These are phyloP conservation scores for Pontoporia blainvillei DNA, from an alignment of 2,113 vertebrate genomes.

Conservation along the genomic window DNA sequence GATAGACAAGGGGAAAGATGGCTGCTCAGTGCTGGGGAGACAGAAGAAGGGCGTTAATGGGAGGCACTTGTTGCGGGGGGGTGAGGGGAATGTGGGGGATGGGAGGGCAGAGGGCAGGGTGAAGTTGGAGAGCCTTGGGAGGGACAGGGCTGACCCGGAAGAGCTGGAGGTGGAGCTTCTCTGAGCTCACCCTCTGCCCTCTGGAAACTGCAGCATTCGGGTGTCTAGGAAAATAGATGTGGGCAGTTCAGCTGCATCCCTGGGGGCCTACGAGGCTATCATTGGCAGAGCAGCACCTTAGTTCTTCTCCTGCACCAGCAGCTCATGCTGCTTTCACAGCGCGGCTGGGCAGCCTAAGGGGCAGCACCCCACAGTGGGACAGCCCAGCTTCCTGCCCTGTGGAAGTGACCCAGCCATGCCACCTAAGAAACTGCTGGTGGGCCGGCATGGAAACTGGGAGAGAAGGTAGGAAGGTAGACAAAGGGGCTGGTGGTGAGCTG, in stretches of 20 bases:
- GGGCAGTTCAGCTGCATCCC: neutral
- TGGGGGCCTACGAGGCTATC: neutral
- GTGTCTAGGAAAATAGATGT: conserved; percentile 10
- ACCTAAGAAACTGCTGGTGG: neutral
- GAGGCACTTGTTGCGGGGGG: neutral
- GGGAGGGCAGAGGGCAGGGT: neutral
- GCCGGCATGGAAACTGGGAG: neutral
- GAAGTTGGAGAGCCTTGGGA: neutral
- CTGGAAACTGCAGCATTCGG: neutral
- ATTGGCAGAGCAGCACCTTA: neutral
- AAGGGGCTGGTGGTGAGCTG: too few relatives aligned
- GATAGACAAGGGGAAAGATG: neutral
- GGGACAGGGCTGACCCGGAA: neutral
- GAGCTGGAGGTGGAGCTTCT: neutral
- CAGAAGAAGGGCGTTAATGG: rapidly evolving
- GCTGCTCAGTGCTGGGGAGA: neutral
- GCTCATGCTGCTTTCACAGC: neutral
- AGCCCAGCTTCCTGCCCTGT: neutral
- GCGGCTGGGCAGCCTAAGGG: neutral
- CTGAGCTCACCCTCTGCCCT: neutral
- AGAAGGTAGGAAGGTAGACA: neutral
- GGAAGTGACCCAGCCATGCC: neutral
- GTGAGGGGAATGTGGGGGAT: rapidly evolving
- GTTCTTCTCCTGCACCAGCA: too few relatives aligned
- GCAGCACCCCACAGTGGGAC: neutral